Conservation (phyloP, 2,113 vertebrate species). For the Onychostoma macrolepis region DNA sequence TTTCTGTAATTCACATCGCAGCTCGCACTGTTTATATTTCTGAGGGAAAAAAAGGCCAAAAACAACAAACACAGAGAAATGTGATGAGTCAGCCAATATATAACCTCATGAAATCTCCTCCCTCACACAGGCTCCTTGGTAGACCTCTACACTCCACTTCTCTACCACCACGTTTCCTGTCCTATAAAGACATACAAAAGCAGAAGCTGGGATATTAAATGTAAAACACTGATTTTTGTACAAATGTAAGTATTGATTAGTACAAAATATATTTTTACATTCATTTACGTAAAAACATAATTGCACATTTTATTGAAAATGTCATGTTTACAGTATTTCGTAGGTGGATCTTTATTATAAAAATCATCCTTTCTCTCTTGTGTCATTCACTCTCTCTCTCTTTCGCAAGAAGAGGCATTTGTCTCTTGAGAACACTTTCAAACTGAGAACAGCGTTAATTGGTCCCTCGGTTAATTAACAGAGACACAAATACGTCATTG, state of each 20-base stretch:
- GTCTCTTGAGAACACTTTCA: constrained; percentile 61
- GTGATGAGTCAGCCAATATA: constrained; percentile 38
- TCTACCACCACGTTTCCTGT: background rate
- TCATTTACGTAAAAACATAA: background rate
- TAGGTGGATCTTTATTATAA: background rate
- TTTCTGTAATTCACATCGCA: background rate
- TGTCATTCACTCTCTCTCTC: constrained; percentile 9
- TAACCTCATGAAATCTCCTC: background rate
- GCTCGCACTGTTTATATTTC: background rate
- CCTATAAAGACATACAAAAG: background rate
- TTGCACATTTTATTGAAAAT: background rate
- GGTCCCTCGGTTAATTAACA: constrained; percentile 66
- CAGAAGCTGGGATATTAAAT: background rate
- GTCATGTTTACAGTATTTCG: background rate
- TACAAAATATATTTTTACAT: background rate
- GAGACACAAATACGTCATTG: constrained; percentile 63
- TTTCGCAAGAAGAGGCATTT: constrained; percentile 2
- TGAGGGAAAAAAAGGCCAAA: background rate
- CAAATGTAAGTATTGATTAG: background rate
- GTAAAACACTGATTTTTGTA: background rate
- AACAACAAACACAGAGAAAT: constrained; percentile 33
- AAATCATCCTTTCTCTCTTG: background rate
- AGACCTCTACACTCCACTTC: constrained; percentile 3
- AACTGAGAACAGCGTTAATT: constrained; percentile 68
- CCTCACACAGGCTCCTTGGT: background rate